Base-by-base conservation (phyloP, 2,888 invertebrate species). In the Panorpa germanica region DNA sequence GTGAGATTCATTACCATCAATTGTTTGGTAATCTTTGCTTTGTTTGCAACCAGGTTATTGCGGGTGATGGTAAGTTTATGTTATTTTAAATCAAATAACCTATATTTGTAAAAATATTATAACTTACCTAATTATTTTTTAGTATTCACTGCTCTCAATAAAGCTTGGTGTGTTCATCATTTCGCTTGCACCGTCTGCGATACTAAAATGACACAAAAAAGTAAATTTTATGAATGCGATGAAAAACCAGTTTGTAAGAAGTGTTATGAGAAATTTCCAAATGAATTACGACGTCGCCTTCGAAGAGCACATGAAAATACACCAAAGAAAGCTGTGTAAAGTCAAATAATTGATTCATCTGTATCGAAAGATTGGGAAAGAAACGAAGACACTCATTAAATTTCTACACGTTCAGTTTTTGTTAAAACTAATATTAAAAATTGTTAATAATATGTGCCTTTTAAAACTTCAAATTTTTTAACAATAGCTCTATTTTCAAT, bases 161-260 rank as follows among this genome's bases (percentile, higher is more conserved):
- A 98, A 59, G 90, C 93, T 25, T 99, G 96, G 96, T 98, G 96
- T 56, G 86, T 90, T 30, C 83, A 95, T 52, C 98, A 98, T 58
- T 99, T 99, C 56, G 85, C 93, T 29, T 98, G 98, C 55, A 78
- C 90, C 4, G 71, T 93, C 39, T 98, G 98, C 58, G 96, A 99
- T 57, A 77, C 80, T 45, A 82, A 93, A 46, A 77, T 91, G 66
- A 88, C 80, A 48, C 88, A 91, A 41, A 90, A 91, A 59, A 85
- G 91, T 23, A 98, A 98, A 58, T 98, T 99, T 61, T 98, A 91
- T 55, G 98, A 98, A 58, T 88, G 91, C 54, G 98, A 98, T 59
- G 71, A 95, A 58, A 86, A 91, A 47, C 98, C 98, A 18, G 91
- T 88, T 8, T 98, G 98, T 61, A 93, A 96, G 57, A 83, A 88